phyloP scores from a whole-genome alignment of 2,888 invertebrate species.

The Epirrhoe tristata region DNA sequence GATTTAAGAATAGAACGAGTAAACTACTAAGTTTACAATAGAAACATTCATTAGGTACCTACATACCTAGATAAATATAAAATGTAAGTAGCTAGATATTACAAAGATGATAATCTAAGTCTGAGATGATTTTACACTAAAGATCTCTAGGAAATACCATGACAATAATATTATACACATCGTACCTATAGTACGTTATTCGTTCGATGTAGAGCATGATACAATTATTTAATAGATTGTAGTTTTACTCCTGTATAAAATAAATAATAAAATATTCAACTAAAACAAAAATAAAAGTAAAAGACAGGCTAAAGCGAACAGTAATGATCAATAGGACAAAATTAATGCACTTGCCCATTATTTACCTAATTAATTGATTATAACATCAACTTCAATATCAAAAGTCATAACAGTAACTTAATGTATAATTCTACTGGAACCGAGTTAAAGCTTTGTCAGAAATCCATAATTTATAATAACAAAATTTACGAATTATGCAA shows the following conservation, averaged over 20 bases:
- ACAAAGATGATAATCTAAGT: conserved; percentile 71
- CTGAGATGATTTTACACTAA: conserved; percentile 65
- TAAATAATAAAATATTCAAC: conserved; percentile 85
- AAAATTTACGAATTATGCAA: conserved; percentile 82
- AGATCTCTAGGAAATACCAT: conserved; percentile 45
- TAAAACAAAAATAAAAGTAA: conserved; percentile 83
- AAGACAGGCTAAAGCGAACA: conserved; percentile 81
- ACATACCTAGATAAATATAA: conserved; percentile 74
- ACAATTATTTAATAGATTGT: conserved; percentile 66
- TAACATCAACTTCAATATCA: conserved; percentile 84
- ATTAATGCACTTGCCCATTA: conserved; percentile 84
- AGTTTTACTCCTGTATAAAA: conserved; percentile 73
- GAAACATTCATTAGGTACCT: conserved; percentile 80
- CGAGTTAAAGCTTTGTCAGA: conserved; percentile 85
- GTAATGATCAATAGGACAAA: conserved; percentile 82
- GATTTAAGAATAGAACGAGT: conserved; percentile 78
- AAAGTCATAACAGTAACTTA: conserved; percentile 85
- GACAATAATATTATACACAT: conserved; percentile 54
- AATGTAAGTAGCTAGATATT: conserved; percentile 76
- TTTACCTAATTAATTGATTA: conserved; percentile 84
- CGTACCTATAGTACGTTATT: conserved; percentile 62
- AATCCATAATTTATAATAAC: conserved; percentile 83
- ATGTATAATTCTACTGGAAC: conserved; percentile 84
- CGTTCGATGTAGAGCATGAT: conserved; percentile 71
- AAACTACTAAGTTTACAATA: conserved; percentile 81